Conservation (phyloP, 2,888 invertebrate genomes). For the Scelioninae gen. 1 region DNA sequence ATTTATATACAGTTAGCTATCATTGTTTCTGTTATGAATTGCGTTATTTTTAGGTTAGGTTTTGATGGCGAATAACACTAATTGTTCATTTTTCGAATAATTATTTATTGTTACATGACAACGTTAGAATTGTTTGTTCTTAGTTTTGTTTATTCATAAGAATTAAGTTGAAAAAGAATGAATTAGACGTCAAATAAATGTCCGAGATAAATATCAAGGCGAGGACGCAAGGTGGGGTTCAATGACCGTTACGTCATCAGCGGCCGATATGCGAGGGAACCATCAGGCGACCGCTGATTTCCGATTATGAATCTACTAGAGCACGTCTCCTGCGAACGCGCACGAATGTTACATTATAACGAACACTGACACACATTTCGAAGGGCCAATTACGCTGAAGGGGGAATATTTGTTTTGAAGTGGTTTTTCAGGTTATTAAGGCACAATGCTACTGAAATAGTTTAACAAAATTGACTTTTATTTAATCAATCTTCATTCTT, state of each 20-base stretch:
- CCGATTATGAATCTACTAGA: slow-evolving; percentile 70
- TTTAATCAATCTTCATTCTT: not conserved
- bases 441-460: slow-evolving; percentile 7
- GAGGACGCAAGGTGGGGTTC: slow-evolving; percentile 80
- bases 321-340: slow-evolving; percentile 59
- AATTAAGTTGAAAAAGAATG: slow-evolving; percentile 41
- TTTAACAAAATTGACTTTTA: not conserved
- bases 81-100: no score
- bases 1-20: no score
- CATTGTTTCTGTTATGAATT: no score
- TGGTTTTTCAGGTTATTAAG: slow-evolving; percentile 27
- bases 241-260: slow-evolving; percentile 84
- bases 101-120: no score
- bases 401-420: slow-evolving; percentile 38
- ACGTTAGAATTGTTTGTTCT: no score
- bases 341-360: slow-evolving; percentile 47
- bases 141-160: not conserved
- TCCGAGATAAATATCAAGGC: slow-evolving; percentile 67
- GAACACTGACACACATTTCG: slow-evolving; percentile 58
- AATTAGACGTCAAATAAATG: slow-evolving; percentile 69
- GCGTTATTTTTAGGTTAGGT: no score
- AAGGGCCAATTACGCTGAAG: slow-evolving; percentile 44
- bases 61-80: no score
- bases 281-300: slow-evolving; percentile 74
- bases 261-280: slow-evolving; percentile 77